phyloP scores from a whole-genome alignment of 1,140 invertebrate species.

The Caenorhabditis briggsae region DNA sequence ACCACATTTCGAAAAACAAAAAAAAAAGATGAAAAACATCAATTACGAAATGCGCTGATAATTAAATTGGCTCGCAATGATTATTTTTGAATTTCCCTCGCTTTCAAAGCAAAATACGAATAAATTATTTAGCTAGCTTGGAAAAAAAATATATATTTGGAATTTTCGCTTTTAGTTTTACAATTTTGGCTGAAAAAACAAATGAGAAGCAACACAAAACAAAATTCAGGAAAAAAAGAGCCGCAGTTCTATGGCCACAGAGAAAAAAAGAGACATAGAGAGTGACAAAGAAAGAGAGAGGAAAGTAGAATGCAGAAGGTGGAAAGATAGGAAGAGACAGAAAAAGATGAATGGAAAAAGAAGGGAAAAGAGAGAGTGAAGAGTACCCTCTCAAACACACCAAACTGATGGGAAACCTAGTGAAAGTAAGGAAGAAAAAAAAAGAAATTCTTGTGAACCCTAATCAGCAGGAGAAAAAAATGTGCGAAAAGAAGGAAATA shows the following conservation, averaged over 20 bases:
- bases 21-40: background rate
- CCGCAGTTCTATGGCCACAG: constrained; percentile 40
- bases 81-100: background rate
- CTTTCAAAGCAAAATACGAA: background rate
- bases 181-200: constrained; percentile 13
- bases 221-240: background rate
- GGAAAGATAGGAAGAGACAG: constrained; percentile 42
- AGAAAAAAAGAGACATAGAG: constrained; percentile 10
- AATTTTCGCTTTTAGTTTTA: background rate
- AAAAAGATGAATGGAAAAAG: constrained; percentile 3
- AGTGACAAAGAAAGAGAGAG: constrained; percentile 31
- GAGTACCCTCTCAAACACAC: constrained; percentile 2
- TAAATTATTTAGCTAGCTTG: no score
- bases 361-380: background rate
- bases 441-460: constrained; percentile 18
- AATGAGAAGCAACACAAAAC: background rate
- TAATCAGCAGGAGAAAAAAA: constrained; percentile 1
- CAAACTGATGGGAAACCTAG: constrained; percentile 30
- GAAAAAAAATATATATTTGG: background rate
- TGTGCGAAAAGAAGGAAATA: background rate
- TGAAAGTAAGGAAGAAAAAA: background rate
- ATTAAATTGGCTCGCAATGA: background rate
- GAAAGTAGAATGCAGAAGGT: constrained; percentile 38
- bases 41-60: constrained; percentile 32
- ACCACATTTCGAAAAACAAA: no score